Evolutionary conservation across 2,797 vertebrate species (phyloP).

Genomic region (Gymnothorax reevesii): DNA sequence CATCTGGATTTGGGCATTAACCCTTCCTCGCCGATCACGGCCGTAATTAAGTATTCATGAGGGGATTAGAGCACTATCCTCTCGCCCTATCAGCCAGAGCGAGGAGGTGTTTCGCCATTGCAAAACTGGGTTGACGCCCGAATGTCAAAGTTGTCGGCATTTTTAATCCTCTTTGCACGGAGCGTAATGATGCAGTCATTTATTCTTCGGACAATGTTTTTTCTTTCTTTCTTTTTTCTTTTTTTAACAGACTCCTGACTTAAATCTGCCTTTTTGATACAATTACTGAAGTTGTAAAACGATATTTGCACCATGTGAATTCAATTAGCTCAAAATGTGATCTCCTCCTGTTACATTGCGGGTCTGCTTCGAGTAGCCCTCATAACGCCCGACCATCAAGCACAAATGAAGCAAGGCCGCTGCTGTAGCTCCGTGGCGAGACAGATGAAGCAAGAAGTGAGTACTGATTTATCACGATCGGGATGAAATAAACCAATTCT

Average conservation of each 20-base stretch:
- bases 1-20: slow-evolving; percentile 34
- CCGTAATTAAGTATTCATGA: slow-evolving; percentile 24
- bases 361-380: not conserved
- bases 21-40: slow-evolving; percentile 20
- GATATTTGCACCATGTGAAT: not conserved
- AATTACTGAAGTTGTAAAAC: not conserved
- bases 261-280: not conserved
- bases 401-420: not conserved
- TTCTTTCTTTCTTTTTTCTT: too few species aligned
- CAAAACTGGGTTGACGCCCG: not conserved
- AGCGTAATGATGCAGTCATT: not conserved
- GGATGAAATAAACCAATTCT: not conserved
- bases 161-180: slow-evolving; percentile 5
- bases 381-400: not conserved
- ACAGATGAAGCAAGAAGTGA: not conserved
- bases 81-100: not conserved
- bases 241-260: not conserved
- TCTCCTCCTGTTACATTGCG: not conserved
- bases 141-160: not conserved
- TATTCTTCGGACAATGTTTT: not conserved
- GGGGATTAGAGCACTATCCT: slow-evolving; percentile 24
- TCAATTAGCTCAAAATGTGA: not conserved
- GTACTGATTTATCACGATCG: not conserved
- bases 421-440: not conserved
- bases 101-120: slow-evolving; percentile 19